These are phyloP conservation scores for Anastrepha ludens DNA, from an alignment of 1,140 invertebrate genomes.

Conservation along the genomic window DNA sequence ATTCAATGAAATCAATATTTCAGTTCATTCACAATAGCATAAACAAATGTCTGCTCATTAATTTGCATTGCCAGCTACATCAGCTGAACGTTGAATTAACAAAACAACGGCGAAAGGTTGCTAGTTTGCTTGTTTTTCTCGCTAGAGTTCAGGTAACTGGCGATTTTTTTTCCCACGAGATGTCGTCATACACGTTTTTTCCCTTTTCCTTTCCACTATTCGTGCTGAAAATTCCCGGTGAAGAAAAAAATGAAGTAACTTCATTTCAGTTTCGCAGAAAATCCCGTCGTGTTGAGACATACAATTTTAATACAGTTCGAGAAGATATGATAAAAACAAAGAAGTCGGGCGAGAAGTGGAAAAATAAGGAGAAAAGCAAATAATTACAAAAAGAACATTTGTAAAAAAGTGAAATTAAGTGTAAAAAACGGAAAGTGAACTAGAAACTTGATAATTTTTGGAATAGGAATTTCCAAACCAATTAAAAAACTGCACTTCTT, in stretches of 20 bases:
- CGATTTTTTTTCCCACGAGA: not conserved
- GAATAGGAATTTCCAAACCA: not conserved
- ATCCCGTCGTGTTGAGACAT: slow-evolving; percentile 54
- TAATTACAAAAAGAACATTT: slow-evolving; percentile 23
- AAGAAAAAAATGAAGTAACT: slow-evolving; percentile 22
- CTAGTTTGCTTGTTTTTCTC: not conserved
- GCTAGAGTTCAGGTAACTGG: not conserved
- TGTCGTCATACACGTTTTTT: not conserved
- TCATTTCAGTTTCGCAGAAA: slow-evolving; percentile 53
- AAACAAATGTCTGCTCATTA: no score
- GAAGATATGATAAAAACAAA: slow-evolving; percentile 54
- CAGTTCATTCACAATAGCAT: no score
- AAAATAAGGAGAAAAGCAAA: not conserved
- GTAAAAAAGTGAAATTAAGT: slow-evolving; percentile 55
- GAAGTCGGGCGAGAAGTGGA: slow-evolving; percentile 48
- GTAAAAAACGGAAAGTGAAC: slow-evolving; percentile 54
- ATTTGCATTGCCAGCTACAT: no score
- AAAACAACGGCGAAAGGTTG: no score
- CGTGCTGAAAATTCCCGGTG: slow-evolving; percentile 13
- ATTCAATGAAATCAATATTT: no score
- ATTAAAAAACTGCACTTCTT: not conserved
- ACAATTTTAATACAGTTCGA: slow-evolving; percentile 3
- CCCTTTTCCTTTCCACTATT: not conserved
- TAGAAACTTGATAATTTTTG: not conserved
- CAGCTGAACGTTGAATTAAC: no score